Base-by-base conservation (phyloP, 2,888 invertebrate genomes). In the Caenorhabditis imperialis region DNA sequence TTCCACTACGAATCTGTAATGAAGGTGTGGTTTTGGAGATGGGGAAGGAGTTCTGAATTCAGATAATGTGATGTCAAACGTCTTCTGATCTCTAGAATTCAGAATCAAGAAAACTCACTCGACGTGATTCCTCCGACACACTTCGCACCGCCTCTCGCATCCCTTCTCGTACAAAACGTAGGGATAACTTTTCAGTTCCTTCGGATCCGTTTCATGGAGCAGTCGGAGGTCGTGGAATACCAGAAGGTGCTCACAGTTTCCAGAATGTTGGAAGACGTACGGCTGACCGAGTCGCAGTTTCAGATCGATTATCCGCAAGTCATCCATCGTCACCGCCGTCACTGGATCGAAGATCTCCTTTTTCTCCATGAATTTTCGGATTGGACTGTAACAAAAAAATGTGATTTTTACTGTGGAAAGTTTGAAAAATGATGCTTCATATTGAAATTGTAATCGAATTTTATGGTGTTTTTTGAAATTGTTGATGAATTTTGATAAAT, bases 151-250 rank as follows among this genome's bases (percentile, higher is more conserved):
- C 8, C 61, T 53, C 8, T 77, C 76, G 7, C 57, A 61, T 10
- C 75, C 53, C 45, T 67, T 78, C 20, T 86, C 86, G 62, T 70
- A 85, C 14, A 83, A 53, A 7, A 70, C 37, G 18, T 82, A 69
- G 3, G 86, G 86, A 71, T 86, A 86, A 7, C 37, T 35, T 1
- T 53, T 37, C 6, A 69, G 18, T 22, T 45, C 72, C 27, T 84
- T 83, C 12, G 69, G 75, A 72, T 86, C 86, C 8, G 79, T 58
- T n/a, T 77, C 74, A 40, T 81, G 77, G 33, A 86, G 50, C 18
- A 85, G 60, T 16, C 85, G 75, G 10, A 86, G 63, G 74, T 86
- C 86, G 37, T 86, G 83, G 70, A 86, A 86, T 12, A 84, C 53
- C 16, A 84, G 33, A 12, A 81, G 44, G 54, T 84, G 84, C 53